These are phyloP conservation scores for Willowsia nigromaculata DNA, from an alignment of 2,888 invertebrate species.

Conservation along the genomic window DNA sequence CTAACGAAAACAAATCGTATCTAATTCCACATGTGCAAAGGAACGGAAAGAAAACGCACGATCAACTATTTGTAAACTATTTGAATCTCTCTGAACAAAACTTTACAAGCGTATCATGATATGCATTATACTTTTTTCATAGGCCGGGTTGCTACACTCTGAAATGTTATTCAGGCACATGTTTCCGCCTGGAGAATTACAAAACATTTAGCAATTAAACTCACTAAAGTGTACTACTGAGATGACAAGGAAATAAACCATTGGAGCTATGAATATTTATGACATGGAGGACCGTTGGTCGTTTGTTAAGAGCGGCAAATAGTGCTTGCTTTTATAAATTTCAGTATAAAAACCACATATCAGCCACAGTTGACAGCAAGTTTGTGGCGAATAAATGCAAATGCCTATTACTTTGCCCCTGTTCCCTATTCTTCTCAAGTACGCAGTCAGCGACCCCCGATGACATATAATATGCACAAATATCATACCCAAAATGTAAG, in stretches of 20 bases:
- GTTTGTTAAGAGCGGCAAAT: not conserved
- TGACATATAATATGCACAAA: slow-evolving; percentile 19
- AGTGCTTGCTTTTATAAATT: slow-evolving; percentile 13
- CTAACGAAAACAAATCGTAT: too few species aligned
- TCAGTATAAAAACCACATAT: slow-evolving; percentile 18
- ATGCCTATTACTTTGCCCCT: not conserved
- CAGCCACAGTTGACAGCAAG: slow-evolving; percentile 12
- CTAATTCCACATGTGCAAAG: too few species aligned
- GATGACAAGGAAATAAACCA: not conserved
- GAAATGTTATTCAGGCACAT: too few species aligned
- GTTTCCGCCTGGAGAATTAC: not conserved
- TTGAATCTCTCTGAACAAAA: too few species aligned
- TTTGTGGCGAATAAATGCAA: not conserved
- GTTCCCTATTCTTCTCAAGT: not conserved
- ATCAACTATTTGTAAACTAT: too few species aligned
- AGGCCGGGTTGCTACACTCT: too few species aligned
- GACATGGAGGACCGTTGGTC: slow-evolving; percentile 4
- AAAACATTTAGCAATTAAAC: not conserved
- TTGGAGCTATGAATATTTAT: slow-evolving; percentile 9
- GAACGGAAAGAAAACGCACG: too few species aligned
- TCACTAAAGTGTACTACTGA: not conserved
- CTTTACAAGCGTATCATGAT: too few species aligned
- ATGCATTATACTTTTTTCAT: too few species aligned
- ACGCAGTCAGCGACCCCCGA: not conserved
- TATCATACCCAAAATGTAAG: too few species aligned